Conservation (phyloP, 1,140 invertebrate species). For the Antheraea mylitta region DNA sequence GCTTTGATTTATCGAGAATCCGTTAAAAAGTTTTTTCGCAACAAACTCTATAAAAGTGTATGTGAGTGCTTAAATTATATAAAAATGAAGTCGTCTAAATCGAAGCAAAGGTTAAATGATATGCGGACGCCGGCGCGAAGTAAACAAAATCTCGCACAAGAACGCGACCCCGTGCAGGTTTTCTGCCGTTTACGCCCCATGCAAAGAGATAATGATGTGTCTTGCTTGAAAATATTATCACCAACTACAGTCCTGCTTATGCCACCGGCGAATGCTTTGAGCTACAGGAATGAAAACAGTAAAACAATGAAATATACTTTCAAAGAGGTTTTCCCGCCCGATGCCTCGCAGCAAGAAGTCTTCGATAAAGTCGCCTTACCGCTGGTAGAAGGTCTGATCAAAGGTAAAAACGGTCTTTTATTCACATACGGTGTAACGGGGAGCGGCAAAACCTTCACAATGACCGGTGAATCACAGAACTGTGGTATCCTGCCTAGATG, state of each 20-base stretch:
- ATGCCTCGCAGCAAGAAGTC: conserved; percentile 88
- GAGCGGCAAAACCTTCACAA: conserved; percentile 97
- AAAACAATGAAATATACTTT: conserved; percentile 89
- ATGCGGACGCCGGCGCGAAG: conserved; percentile 66
- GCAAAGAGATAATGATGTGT: conserved; percentile 81
- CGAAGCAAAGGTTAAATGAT: conserved; percentile 65
- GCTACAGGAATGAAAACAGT: conserved; percentile 80
- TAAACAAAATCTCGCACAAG: conserved; percentile 58
- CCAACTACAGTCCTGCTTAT: conserved; percentile 84
- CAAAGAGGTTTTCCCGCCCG: conserved; percentile 91
- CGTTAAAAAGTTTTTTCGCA: conserved; percentile 41
- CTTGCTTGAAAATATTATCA: conserved; percentile 87
- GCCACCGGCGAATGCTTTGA: conserved; percentile 82
- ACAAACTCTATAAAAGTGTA: conserved; percentile 29
- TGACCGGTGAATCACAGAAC: conserved; percentile 90
- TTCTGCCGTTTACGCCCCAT: conserved; percentile 90
- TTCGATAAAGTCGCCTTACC: conserved; percentile 93
- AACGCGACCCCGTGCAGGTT: conserved; percentile 88
- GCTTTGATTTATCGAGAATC: conserved; percentile 51
- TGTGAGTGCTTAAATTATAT: conserved; percentile 28
- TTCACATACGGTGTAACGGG: conserved; percentile 98
- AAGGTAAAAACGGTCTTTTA: conserved; percentile 92
- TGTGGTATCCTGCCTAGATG: conserved; percentile 93
- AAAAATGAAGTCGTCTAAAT: conserved; percentile 70
- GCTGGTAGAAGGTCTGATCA: conserved; percentile 89